A percentile compares a stretch with the other conserved stretches of the same genome.
phyloP scores from a whole-genome alignment of 2,888 invertebrate species.

The Hecatera dysodea region DNA sequence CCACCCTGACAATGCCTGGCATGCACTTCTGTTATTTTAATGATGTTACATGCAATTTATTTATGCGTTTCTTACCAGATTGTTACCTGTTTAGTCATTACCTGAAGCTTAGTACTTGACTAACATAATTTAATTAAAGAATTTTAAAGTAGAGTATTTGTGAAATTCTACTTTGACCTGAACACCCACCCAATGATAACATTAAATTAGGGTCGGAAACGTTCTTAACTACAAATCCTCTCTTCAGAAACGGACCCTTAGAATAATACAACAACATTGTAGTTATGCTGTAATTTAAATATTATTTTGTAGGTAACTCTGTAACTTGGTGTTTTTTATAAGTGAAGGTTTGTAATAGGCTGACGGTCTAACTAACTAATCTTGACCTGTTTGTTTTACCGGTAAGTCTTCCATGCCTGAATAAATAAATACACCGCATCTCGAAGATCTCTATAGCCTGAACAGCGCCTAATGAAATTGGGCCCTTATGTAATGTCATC shows the following conservation, averaged over 20 bases:
- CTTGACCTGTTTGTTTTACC: too few species aligned
- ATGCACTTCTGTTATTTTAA: constrained; percentile 1
- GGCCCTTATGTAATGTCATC: neutral
- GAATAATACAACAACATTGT: too few species aligned
- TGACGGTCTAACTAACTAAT: too few species aligned
- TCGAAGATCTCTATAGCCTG: too few species aligned
- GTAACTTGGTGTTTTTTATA: too few species aligned
- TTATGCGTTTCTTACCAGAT: constrained; percentile 21
- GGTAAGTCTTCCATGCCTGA: too few species aligned
- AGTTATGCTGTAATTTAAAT: too few species aligned
- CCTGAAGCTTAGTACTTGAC: neutral
- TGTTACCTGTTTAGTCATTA: constrained; percentile 4
- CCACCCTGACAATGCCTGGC: neutral
- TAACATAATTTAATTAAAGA: neutral
- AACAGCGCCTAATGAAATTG: neutral
- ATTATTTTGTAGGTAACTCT: too few species aligned
- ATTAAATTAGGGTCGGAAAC: neutral
- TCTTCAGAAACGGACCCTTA: neutral
- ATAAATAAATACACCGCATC: too few species aligned
- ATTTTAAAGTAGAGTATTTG: neutral
- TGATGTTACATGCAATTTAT: constrained; percentile 10
- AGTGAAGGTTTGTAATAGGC: too few species aligned
- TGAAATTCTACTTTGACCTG: neutral
- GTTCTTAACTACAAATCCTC: neutral
- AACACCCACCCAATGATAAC: neutral